Percentiles rank a stretch among this genome's conserved stretches.
Evolutionary conservation across 1,140 invertebrate species (phyloP).

Genomic region (Drosophila ficusphila): DNA sequence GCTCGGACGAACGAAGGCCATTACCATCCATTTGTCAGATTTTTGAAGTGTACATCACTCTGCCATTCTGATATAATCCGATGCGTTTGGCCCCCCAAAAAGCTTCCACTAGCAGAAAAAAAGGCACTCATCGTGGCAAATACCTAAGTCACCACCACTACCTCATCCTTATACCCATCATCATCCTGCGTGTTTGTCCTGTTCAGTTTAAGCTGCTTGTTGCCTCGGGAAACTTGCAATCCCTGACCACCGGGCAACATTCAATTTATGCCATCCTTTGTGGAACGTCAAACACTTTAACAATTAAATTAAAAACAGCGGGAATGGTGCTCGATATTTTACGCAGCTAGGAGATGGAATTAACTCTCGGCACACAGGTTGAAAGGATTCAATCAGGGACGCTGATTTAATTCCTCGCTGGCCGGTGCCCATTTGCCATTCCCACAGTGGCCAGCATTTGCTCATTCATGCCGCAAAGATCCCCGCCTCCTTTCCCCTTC

Average conservation of each 20-base stretch:
- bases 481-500: not conserved
- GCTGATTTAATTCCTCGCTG: slow-evolving; percentile 46
- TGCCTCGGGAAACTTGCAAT: not conserved
- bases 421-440: slow-evolving; percentile 9
- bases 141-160: not conserved
- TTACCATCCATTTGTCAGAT: slow-evolving; percentile 50
- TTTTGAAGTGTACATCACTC: slow-evolving; percentile 53
- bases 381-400: slow-evolving; percentile 45
- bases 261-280: not conserved
- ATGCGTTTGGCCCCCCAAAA: slow-evolving; percentile 10
- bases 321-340: slow-evolving; percentile 1
- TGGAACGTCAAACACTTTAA: not conserved
- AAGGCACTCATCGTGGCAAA: slow-evolving; percentile 19
- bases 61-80: slow-evolving; percentile 54
- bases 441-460: slow-evolving; percentile 27
- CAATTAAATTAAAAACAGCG: slow-evolving; percentile 8
- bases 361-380: slow-evolving; percentile 25
- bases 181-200: slow-evolving; percentile 1
- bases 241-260: not conserved
- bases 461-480: slow-evolving; percentile 44
- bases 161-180: not conserved
- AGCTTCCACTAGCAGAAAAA: slow-evolving; percentile 14
- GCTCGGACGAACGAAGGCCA: slow-evolving; percentile 11
- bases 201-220: not conserved
- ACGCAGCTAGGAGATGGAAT: slow-evolving; percentile 13